Percentiles rank a stretch among this genome's conserved stretches.
Conservation (phyloP, 2,888 invertebrate species). For the Eupithecia centaureata region DNA sequence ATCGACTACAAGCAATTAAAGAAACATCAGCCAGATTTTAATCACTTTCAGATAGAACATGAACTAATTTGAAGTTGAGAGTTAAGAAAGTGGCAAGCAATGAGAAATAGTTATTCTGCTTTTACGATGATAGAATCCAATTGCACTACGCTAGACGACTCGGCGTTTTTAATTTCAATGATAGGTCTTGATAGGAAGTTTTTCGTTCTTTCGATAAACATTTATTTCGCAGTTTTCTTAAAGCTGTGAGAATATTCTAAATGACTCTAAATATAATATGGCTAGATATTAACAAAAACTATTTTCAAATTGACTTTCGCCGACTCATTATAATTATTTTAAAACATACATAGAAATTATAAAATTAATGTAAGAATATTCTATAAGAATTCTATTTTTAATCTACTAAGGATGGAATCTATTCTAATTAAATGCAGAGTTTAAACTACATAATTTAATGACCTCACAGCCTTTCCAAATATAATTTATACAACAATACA, state of each 20-base stretch:
- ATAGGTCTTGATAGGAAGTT: neutral
- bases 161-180: neutral
- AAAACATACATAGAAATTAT: slow-evolving; percentile 5
- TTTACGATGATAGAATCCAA: neutral
- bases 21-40: slow-evolving; percentile 23
- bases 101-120: neutral
- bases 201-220: neutral
- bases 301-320: neutral
- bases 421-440: slow-evolving; percentile 8
- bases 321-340: neutral
- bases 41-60: slow-evolving; percentile 11
- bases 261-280: neutral
- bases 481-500: slow-evolving; percentile 19
- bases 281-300: slow-evolving; percentile 1
- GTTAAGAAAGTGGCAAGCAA: neutral
- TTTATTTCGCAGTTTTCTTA: neutral
- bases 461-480: slow-evolving; percentile 36
- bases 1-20: slow-evolving; percentile 13
- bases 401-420: slow-evolving; percentile 29
- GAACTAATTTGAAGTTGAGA: slow-evolving; percentile 11
- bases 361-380: slow-evolving; percentile 12
- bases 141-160: neutral
- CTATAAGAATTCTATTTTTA: slow-evolving; percentile 6
- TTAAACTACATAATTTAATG: slow-evolving; percentile 5
- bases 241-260: neutral